Percentiles rank a stretch among this genome's conserved stretches.
These are phyloP conservation scores for Saimiri boliviensis DNA, from an alignment of 2,113 vertebrate species.

Conservation along the genomic window DNA sequence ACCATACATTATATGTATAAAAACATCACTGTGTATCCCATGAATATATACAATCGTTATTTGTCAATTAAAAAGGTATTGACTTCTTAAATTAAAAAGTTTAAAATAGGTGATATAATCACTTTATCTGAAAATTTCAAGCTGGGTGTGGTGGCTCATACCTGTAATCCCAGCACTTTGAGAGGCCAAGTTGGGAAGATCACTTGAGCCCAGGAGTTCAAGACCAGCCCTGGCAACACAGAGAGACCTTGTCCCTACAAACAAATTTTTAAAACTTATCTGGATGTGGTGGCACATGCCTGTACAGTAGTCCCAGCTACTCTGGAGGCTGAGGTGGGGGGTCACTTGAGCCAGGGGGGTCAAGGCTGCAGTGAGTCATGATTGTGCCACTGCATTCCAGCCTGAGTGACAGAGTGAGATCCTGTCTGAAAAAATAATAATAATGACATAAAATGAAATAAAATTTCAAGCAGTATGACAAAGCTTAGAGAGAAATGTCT, in stretches of 20 bases:
- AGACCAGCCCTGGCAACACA: not conserved
- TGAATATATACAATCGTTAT: not conserved
- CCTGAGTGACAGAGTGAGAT: not conserved
- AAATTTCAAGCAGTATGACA: not conserved
- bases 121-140: not conserved
- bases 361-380: not conserved
- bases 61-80: not conserved
- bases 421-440: not conserved
- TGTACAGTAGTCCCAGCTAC: not conserved
- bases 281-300: not conserved
- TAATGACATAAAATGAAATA: not conserved
- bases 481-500: not conserved
- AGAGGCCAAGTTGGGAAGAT: not conserved
- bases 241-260: not conserved
- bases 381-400: not conserved
- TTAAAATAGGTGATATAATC: too few species aligned
- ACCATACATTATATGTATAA: not conserved
- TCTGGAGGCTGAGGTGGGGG: not conserved
- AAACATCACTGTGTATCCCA: not conserved
- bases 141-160: not conserved
- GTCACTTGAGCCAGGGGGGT: not conserved
- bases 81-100: not conserved
- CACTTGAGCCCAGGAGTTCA: not conserved
- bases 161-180: not conserved
- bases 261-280: not conserved